Base-by-base conservation (phyloP, 2,888 invertebrate species). In the Gastrophysa polygoni region DNA sequence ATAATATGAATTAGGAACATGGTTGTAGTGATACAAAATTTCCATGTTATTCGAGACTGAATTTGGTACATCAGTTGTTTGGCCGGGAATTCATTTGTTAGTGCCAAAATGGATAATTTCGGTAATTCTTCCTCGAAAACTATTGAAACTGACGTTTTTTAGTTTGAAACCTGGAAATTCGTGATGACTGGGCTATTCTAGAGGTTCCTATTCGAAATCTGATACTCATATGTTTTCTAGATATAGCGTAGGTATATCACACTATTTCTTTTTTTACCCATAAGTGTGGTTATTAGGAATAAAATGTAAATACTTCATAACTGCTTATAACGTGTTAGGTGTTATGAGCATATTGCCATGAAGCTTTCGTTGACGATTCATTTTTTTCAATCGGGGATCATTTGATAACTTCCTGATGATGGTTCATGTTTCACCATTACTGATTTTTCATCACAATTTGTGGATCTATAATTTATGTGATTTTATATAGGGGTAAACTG, bases 401-500 rank as follows among this genome's bases (percentile, higher is more conserved):
- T 38, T n/a, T 14, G 38, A 7, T 4, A 38, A 4, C 2, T 38
- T 32, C 10, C 7, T 24, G 24, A 24, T 5, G 24, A 7, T 24
- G 24, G 7, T 24, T 24, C 24, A 7, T 24, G 24, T 24, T 24
- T 24, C 3, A 24, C 29, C 29, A 51, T 56, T 24, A 52, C 17
- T 59, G 7, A 24, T 24, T 8, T 38, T 38, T 11, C 38, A 38
- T 52, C 58, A 59, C 57, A 59, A 55, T 59, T 63, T 68, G 65
- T 63, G 63, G 57, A 68, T 65, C 61, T 60, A 55, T 57, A 59
- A 58, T 3, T 63, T 63, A 46, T 60, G 47, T 29, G 46, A 59
- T 63, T 68, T 67, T 57, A 61, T 63, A 63, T 62, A 62, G 71
- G 73, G 63, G 71, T 73, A 63, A 74, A 74, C 75, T 75, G 75